phyloP scores from a whole-genome alignment of 2,113 vertebrate genomes.

The Cochlearius cochlearius region DNA sequence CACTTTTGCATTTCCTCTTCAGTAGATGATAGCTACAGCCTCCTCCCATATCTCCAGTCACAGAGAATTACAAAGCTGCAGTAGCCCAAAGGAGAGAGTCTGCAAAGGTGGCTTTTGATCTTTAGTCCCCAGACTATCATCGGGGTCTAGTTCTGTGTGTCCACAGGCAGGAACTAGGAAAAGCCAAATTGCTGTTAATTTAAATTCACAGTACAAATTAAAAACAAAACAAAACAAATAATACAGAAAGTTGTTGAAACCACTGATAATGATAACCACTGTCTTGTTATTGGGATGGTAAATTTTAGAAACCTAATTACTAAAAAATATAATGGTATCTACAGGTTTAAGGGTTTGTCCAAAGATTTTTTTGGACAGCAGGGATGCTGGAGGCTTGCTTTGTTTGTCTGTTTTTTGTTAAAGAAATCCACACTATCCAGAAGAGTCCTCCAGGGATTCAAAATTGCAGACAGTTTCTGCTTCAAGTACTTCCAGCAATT shows the following conservation, averaged over 20 bases:
- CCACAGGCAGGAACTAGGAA: neutral
- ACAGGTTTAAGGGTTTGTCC: neutral
- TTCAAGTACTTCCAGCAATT: conserved; percentile 40
- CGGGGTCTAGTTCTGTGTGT: neutral
- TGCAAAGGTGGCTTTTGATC: neutral
- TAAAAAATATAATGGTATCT: neutral
- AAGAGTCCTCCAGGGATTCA: neutral
- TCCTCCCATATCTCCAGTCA: neutral
- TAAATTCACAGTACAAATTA: neutral
- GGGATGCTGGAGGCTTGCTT: neutral
- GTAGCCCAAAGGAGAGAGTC: neutral
- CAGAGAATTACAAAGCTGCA: neutral
- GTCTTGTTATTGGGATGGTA: neutral
- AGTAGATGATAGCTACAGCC: neutral
- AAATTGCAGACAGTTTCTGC: neutral
- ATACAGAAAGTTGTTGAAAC: neutral
- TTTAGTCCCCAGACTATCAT: too few species aligned
- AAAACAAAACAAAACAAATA: neutral
- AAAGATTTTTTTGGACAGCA: neutral
- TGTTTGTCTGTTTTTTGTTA: neutral
- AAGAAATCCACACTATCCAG: neutral
- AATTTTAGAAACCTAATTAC: neutral
- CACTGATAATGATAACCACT: neutral
- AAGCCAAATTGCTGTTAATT: neutral
- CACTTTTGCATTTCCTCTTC: neutral